Base-by-base conservation (phyloP, 1,140 invertebrate species). In the Brachionus paranguensis region DNA sequence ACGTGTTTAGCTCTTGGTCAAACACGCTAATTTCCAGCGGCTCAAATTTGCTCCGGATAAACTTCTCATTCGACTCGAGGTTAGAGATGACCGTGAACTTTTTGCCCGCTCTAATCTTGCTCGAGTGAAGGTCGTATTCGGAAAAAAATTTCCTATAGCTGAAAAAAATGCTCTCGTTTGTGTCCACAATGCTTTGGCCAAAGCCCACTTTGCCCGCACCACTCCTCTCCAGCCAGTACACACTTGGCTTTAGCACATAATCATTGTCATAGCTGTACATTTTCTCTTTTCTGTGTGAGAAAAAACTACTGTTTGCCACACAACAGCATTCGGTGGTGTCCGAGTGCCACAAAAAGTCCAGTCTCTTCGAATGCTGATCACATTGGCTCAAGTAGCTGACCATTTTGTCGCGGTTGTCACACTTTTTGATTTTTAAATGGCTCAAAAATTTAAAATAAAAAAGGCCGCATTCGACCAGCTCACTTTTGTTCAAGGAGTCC, bases 141-240 rank as follows among this genome's bases (percentile, higher is more conserved):
- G 41, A 47, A 50, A 76, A 76, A 50, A 50, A 50, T 76, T 47
- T 76, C 11, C 72, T 11, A 76, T 76, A 76, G 27, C 72, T 76
- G 14, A 50, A 76, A 50, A 76, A 76, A 12, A 33, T 33, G 24
- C 11, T 76, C 27, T 76, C 72, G 20, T 53, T 50, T 14, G 20
- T 0, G 2, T 50, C 72, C 1, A 76, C 17, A 5, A 76, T 76
- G 10, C 72, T 76, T 33, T 76, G 72, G 14, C 72, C 72, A 53
- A 76, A 76, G 4, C 72, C 72, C n/a, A 50, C 43, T 50, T 76
- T 76, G 5, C 0, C 1, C 4, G 0, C 20, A 50, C 27, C 45
- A 3, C 7, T 76, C n/a, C 24, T 76, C 2, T 50, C 14, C 3
- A 33, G 1, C 45, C 43, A 76, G 27, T 76, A 76, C 10, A 76